Base-by-base conservation (phyloP, 2,888 invertebrate genomes). In the Himalopsyche kuldschensis region DNA sequence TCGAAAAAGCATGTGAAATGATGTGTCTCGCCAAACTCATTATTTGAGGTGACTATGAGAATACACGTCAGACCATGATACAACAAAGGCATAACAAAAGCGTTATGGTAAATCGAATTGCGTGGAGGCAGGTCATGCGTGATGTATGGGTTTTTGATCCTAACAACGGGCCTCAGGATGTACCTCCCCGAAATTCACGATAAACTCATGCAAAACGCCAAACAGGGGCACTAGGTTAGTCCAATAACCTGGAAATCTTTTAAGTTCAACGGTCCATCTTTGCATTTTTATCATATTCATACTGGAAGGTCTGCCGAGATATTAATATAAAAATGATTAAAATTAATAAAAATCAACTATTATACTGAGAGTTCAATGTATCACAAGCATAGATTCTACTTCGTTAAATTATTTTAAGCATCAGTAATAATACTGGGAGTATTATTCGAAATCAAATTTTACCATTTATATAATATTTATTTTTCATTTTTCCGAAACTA, bases 151-250 rank as follows among this genome's bases (percentile, higher is more conserved):
- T 80, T 75, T 80, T 46, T 41, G 75, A 80, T 75, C 47, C 75
- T 35, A 75, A 75, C 47, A 80, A 46, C 75, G 17, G 41, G 75
- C 80, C 75, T 41, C 46, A 80, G 80, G 80, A 35, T 80, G 47
- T 75, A 31, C 75, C 75, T 41, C 20, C 75, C 75, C 75, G 15
- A 55, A 55, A 30, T 69, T 69, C 10, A 69, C 69, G 69, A 69
- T 69, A 69, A 69, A 69, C 30, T 69, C 69, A 78, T 82, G 76
- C 80, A 82, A 82, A 82, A 78, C 35, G 76, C 69, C 75, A 69
- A 75, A 48, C 41, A 63, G 78, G 69, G 78, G 82, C 78, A 78
- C 69, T 82, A 78, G 80, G 79, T 82, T 75, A 82, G 80, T 82
- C 32, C 55, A 69, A 35, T 82, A 81, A 69, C 81, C 81, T 32